phyloP scores from a whole-genome alignment of 2,113 vertebrate genomes.

The Sitta europaea region DNA sequence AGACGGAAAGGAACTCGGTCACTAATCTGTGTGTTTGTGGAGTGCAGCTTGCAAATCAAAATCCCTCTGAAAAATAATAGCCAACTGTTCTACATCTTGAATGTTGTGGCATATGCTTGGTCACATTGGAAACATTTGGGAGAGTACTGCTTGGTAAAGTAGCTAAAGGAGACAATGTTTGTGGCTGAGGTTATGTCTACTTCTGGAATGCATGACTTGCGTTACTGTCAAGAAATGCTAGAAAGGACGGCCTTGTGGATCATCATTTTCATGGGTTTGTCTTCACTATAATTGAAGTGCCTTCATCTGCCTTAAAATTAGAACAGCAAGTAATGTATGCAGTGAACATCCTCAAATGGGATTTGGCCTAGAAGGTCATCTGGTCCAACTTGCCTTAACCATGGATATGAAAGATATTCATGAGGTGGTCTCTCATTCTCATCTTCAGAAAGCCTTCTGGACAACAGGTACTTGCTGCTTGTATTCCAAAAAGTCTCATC shows the following conservation, averaged over 20 bases:
- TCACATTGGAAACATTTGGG: neutral
- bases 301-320: neutral
- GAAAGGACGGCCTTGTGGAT: neutral
- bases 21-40: neutral
- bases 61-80: neutral
- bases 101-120: neutral
- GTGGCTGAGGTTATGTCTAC: neutral
- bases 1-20: neutral
- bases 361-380: neutral
- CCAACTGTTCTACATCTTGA: neutral
- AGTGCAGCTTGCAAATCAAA: conserved; percentile 16
- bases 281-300: neutral
- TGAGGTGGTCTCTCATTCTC: neutral
- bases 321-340: neutral
- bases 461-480: neutral
- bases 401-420: neutral
- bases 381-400: neutral
- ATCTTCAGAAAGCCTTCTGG: neutral
- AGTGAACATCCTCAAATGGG: neutral
- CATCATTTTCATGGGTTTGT: neutral
- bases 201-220: neutral
- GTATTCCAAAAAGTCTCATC: neutral
- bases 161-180: neutral
- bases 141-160: neutral
- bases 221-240: neutral